Base-by-base conservation (phyloP, 2,888 invertebrate genomes). In the Sturmia bella region DNA sequence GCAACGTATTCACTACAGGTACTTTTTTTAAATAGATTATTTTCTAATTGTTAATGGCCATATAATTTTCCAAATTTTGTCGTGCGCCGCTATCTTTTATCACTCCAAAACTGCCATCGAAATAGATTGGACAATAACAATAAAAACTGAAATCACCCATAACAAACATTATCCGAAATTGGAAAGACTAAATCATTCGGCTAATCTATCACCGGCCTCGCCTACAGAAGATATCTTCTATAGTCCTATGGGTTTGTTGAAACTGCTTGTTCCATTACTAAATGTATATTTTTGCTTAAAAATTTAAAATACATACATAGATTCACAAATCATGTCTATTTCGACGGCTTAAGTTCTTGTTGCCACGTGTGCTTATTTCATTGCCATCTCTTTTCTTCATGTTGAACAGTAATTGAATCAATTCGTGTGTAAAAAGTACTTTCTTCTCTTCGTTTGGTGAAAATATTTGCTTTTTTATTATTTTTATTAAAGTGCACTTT, bases 211-310 rank as follows among this genome's bases (percentile, higher is more conserved):
- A 59, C 82, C 73, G 59, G 88, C 89, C 63, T 83, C 84, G 52
- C 90, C 90, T 80, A 85, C 88, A 75, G 90, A 90, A 85, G 90
- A 90, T 83, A 85, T 89, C 43, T 90, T 87, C 85, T 89, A 88
- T 86, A 90, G 90, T 87, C 89, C 90, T 83, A 87, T 89, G 83
- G 90, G 90, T 90, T 87, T 84, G 90, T 89, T 81, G 50, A 32
- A 73, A 27, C 61, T 37, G n/a, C 45, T 27, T 32, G 32, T 32
- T 32, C 32, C 15, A 57, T 59, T 52, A 43, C 6, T n/a, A n/a
- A n/a, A n/a, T 9, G 7, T 32, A 27, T 4, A 1, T 32, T 3
- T 32, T 32, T 7, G 32, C 32, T 7, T 32, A 32, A 32, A 32
- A 7, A 32, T 6, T 32, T 3, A 32, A 3, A 9, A 32, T 32